Percentiles rank a stretch among this genome's conserved stretches.
Conservation (phyloP, 2,888 invertebrate genomes). For the Macrosiphum euphorbiae region DNA sequence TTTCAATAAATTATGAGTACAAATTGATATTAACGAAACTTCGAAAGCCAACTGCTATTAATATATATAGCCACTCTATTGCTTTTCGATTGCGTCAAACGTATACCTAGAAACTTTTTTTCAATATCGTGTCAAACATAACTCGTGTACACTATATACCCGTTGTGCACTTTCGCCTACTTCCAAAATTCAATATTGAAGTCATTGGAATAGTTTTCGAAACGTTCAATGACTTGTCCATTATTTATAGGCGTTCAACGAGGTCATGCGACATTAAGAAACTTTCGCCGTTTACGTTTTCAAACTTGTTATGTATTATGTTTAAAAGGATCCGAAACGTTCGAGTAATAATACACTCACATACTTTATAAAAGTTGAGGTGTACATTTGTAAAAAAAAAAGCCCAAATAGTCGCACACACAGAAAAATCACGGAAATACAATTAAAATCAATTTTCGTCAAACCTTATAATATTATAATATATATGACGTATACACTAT, state of each 20-base stretch:
- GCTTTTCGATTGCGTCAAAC: constrained; percentile 34
- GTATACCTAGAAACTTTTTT: constrained; percentile 50
- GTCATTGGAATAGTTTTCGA: constrained; percentile 53
- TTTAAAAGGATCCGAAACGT: constrained; percentile 17
- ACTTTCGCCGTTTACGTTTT: constrained; percentile 35
- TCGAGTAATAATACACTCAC: not conserved
- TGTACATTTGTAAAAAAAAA: constrained; percentile 6
- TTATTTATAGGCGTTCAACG: constrained; percentile 38
- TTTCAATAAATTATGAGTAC: constrained; percentile 31
- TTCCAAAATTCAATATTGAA: constrained; percentile 30
- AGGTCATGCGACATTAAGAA: constrained; percentile 36
- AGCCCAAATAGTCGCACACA: not conserved
- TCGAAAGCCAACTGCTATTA: not conserved
- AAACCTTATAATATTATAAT: not conserved
- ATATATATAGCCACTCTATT: constrained; percentile 6
- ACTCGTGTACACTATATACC: not conserved
- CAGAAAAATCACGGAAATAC: not conserved
- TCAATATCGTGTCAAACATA: constrained; percentile 44
- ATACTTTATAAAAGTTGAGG: not conserved
- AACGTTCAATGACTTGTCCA: constrained; percentile 44
- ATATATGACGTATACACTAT: too few species aligned
- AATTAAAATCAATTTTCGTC: not conserved
- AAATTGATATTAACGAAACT: constrained; percentile 35
- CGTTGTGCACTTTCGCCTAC: not conserved
- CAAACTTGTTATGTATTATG: constrained; percentile 2